Conservation (phyloP, 2,113 vertebrate genomes). For the Calypte anna region DNA sequence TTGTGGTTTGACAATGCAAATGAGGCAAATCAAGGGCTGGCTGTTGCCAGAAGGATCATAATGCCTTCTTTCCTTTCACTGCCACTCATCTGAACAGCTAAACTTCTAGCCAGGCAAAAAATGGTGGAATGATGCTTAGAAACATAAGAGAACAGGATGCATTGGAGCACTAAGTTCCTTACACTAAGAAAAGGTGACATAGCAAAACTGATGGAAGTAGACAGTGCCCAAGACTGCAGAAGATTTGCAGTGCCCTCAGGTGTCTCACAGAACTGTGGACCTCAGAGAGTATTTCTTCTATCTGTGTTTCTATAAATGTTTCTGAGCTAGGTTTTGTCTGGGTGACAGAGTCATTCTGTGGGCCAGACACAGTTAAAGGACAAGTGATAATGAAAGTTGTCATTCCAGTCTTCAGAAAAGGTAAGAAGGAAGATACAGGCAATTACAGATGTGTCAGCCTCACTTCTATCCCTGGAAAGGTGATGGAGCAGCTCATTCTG, state of each 20-base stretch:
- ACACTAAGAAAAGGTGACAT: background rate
- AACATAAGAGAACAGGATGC: background rate
- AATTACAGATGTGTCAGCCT: too few species aligned
- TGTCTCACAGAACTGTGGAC: background rate
- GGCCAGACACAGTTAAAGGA: background rate
- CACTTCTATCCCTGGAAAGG: too few species aligned
- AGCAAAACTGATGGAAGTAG: background rate
- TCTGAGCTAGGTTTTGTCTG: background rate
- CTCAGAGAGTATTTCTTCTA: background rate
- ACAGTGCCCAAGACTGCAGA: background rate
- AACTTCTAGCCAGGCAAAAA: background rate
- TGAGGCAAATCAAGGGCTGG: background rate
- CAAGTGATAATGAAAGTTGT: background rate
- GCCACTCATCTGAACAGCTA: background rate
- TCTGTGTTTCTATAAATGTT: background rate
- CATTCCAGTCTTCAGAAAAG: too few species aligned
- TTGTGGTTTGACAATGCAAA: background rate
- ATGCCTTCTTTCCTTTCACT: background rate
- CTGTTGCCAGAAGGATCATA: background rate
- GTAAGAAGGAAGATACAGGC: too few species aligned
- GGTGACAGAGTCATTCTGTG: background rate
- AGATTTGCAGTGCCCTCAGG: background rate
- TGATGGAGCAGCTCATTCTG: too few species aligned
- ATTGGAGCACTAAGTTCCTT: background rate
- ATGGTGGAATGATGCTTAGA: background rate